Conservation (phyloP, 2,888 invertebrate species). For the Nebria salina region DNA sequence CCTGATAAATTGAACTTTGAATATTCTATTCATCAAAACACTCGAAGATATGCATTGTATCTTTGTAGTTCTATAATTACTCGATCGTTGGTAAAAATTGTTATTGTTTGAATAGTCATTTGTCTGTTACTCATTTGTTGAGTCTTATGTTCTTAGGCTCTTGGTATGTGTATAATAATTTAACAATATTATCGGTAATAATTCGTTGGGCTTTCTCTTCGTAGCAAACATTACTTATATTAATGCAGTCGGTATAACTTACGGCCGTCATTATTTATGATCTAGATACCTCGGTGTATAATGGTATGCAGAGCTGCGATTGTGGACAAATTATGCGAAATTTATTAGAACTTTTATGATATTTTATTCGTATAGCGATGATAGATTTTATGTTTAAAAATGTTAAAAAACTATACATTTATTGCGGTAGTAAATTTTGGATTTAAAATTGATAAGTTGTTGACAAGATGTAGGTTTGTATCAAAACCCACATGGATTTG, state of each 20-base stretch:
- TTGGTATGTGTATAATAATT: neutral
- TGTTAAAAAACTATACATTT: neutral
- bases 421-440: neutral
- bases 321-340: conserved; percentile 10
- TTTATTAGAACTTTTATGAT: neutral
- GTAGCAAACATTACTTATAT: conserved; percentile 10
- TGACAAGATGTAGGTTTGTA: too few relatives aligned
- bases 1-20: neutral
- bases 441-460: neutral
- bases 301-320: neutral
- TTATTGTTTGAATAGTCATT: neutral
- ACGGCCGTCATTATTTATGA: conserved; percentile 5
- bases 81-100: neutral
- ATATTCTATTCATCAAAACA: neutral
- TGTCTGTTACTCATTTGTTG: conserved; percentile 1
- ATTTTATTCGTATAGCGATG: neutral
- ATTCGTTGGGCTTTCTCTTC: neutral
- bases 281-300: conserved; percentile 1
- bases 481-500: too few relatives aligned
- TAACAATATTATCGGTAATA: conserved; percentile 13
- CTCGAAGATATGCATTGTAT: neutral
- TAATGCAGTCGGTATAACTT: conserved; percentile 8
- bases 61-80: neutral
- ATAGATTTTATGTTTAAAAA: conserved; percentile 2
- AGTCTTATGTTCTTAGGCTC: neutral